Evolutionary conservation across 2,113 vertebrate genomes (phyloP), one percentile per base, ranked within the genome.

Genomic region (Nesoenas mayeri): DNA sequence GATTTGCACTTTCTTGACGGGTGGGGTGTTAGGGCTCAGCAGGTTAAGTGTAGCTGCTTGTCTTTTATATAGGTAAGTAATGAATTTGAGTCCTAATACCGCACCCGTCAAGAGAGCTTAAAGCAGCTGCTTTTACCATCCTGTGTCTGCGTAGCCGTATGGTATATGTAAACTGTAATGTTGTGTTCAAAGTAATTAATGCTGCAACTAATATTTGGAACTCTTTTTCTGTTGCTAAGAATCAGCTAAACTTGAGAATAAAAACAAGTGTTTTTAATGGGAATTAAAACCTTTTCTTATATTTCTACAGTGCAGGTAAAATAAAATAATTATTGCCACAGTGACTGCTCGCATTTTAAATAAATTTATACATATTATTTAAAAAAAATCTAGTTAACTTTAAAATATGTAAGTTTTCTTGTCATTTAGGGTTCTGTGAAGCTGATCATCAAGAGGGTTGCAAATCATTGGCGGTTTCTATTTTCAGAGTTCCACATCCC

Each of bases 371-470:
- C 97, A 97, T 96, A 98, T 97, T 98, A 98, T 98, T 98, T 97
- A 10, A 28, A 90, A 69, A 98, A 98, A 98, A 97, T 97, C 97
- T 98, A 98, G 98, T 98, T 98, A 98, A 98, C 98, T 98, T 98
- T 98, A 98, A 98, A 98, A 98, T 98, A 98, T 98, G 98, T 98
- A 98, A 98, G 98, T 98, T 98, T 98, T 98, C 97, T 98, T 98
- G 97, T 98, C 98, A 98, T 98, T 98, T 98, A 98, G 97, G 97
- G 97, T 98, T 98, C 98, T 98, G 97, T 98, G 97, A 98, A 98
- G 98, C 98, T 98, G 98, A 99, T 99, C 98, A 98, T 98, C 98
- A 98, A 98, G 97, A 98, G 97, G 98, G 98, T 98, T 98, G 98
- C 98, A 98, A 98, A 99, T 99, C 98, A 98, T 98, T 98, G 98